A percentile compares a stretch with the other conserved stretches of the same genome.
Evolutionary conservation across 2,113 vertebrate species (phyloP).

Genomic region (Pimephales promelas): DNA sequence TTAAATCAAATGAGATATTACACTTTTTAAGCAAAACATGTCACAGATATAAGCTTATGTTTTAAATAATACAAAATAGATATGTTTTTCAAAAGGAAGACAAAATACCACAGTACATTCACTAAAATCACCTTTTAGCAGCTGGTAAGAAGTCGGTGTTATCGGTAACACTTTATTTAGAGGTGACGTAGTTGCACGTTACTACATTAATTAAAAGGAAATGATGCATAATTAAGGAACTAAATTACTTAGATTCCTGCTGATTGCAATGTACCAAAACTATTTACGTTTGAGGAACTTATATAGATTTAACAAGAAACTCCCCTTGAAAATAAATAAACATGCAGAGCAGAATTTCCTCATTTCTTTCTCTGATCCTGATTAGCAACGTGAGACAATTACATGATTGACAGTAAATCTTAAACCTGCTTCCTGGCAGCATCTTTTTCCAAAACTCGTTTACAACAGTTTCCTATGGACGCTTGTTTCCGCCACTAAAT

Average conservation of each 20-base stretch:
- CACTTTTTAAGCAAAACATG: not conserved
- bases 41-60: not conserved
- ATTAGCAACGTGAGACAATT: not conserved
- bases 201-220: no score
- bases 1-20: no score
- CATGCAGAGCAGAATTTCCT: not conserved
- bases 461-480: not conserved
- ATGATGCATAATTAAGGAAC: no score
- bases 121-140: not conserved
- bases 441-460: not conserved
- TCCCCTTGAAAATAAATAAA: not conserved
- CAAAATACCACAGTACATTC: not conserved
- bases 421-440: not conserved
- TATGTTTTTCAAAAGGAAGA: not conserved
- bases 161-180: no score
- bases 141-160: not conserved
- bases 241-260: not conserved
- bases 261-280: not conserved
- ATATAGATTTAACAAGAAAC: not conserved
- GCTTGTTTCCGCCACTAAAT: no score
- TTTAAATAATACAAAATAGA: not conserved
- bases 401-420: not conserved
- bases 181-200: no score
- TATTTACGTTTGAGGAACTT: not conserved
- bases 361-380: not conserved